Percentiles rank a stretch among this genome's conserved stretches.
Evolutionary conservation across 64 coral and sea anemone genomes (phyloP).

Genomic region (Montipora capricornis): DNA sequence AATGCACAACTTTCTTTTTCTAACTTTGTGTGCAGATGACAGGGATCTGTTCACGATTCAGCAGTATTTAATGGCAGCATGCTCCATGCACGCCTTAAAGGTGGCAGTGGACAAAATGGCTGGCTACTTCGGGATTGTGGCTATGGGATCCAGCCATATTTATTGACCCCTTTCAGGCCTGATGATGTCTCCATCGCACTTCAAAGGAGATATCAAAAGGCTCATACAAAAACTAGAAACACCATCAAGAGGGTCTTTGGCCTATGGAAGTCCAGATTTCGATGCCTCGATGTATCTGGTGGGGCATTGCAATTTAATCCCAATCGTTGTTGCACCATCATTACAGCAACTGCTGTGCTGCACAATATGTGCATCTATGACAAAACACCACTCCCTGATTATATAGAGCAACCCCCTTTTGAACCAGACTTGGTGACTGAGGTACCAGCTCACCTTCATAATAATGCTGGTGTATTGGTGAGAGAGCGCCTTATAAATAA

Average conservation of each 20-base stretch:
- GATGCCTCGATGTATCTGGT: not conserved
- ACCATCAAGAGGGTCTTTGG: slow-evolving; percentile 35
- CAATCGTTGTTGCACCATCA: no score
- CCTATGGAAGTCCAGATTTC: slow-evolving; percentile 29
- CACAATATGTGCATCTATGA: no score
- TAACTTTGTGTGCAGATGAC: slow-evolving; percentile 1
- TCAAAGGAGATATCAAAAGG: slow-evolving; percentile 25
- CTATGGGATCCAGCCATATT: slow-evolving; percentile 25
- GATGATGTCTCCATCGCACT: not conserved
- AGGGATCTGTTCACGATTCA: slow-evolving; percentile 19
- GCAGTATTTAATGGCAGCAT: not conserved
- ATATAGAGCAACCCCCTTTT: no score
- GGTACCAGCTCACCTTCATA: no score
- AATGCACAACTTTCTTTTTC: slow-evolving; percentile 10
- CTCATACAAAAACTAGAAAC: slow-evolving; percentile 33
- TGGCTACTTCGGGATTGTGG: slow-evolving; percentile 24
- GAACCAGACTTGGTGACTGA: no score
- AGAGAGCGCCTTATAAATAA: slow-evolving; percentile 17
- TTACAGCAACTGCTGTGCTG: no score
- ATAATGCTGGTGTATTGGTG: slow-evolving; percentile 22
- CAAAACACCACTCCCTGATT: no score
- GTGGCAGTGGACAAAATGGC: not conserved
- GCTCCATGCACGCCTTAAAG: not conserved
- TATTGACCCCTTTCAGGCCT: slow-evolving; percentile 32
- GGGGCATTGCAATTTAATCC: no score